Conservation (phyloP, 2,888 invertebrate species). For the Xestia sexstrigata region DNA sequence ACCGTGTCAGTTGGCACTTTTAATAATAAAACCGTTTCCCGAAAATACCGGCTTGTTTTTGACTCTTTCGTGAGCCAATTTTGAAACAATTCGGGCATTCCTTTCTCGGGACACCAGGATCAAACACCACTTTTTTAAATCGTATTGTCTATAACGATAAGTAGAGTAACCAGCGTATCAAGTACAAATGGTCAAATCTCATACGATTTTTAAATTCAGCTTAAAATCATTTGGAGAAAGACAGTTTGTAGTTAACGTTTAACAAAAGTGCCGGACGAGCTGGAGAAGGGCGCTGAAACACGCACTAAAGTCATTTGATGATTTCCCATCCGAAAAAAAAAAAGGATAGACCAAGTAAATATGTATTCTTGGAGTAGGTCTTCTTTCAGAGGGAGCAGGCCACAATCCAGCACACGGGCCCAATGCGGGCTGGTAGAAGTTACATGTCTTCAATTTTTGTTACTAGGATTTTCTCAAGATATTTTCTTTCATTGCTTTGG, state of each 20-base stretch:
- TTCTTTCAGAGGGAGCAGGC: too few species aligned
- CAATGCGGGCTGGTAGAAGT: too few species aligned
- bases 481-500: neutral
- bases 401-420: too few species aligned
- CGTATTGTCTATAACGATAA: neutral
- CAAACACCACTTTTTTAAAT: neutral
- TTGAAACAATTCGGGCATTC: constrained; percentile 7
- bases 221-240: too few species aligned
- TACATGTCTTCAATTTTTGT: neutral
- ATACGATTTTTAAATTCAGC: too few species aligned
- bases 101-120: neutral
- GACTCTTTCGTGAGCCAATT: constrained; percentile 16
- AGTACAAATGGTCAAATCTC: too few species aligned
- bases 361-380: too few species aligned
- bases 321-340: too few species aligned
- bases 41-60: constrained; percentile 7
- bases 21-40: constrained; percentile 6
- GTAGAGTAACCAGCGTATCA: neutral
- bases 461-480: neutral
- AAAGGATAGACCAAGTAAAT: neutral
- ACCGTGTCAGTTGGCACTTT: constrained; percentile 15
- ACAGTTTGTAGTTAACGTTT: too few species aligned
- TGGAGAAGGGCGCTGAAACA: neutral
- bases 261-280: neutral
- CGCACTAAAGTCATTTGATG: too few species aligned